Evolutionary conservation across 2,888 invertebrate species (phyloP).

Genomic region (Diadromus collaris): DNA sequence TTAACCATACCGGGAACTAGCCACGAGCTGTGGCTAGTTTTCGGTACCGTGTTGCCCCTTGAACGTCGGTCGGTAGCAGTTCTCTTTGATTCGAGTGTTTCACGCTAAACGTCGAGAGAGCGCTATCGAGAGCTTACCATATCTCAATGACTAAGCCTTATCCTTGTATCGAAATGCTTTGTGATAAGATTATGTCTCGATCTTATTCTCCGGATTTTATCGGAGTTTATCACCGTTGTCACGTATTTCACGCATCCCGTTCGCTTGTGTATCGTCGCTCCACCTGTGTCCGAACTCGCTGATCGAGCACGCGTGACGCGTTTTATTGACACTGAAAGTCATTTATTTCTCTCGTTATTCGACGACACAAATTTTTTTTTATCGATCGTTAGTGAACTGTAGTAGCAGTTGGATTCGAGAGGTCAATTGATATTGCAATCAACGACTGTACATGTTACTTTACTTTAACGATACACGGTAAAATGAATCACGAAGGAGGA

Average conservation of each 20-base stretch:
- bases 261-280: not conserved
- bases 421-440: not conserved
- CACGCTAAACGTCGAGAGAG: not conserved
- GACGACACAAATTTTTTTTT: conserved; percentile 3
- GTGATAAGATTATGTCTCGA: conserved; percentile 53
- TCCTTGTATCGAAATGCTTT: conserved; percentile 32
- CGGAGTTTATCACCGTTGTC: not conserved
- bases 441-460: not conserved
- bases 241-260: not conserved
- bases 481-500: conserved; percentile 7
- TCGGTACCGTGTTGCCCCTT: not conserved
- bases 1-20: no score
- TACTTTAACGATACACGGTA: not conserved
- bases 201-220: not conserved
- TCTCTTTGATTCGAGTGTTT: not conserved
- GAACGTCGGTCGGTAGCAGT: conserved; percentile 4
- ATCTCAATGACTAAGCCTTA: conserved; percentile 35
- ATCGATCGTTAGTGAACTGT: not conserved
- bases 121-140: conserved; percentile 9
- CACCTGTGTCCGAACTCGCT: not conserved
- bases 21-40: not conserved
- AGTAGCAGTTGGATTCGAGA: not conserved
- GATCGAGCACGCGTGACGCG: not conserved
- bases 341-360: not conserved
- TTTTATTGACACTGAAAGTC: conserved; percentile 16